Evolutionary conservation across 1,140 invertebrate genomes (phyloP), one percentile per base, ranked within the genome.

Genomic region (Platyura marginata): DNA sequence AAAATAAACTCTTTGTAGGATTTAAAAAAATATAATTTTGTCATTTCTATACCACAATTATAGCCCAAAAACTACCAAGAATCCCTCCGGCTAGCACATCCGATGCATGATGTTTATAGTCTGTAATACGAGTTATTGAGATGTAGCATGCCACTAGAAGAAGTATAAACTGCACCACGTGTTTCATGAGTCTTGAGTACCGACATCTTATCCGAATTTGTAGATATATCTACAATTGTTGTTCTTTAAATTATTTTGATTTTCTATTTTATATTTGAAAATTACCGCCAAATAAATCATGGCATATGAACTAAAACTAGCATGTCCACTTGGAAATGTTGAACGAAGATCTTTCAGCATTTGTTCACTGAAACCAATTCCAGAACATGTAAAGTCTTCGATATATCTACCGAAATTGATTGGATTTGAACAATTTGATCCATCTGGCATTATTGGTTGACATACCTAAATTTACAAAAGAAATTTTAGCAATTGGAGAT

Each of bases 91-190:
- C n/a, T n/a, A n/a, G n/a, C n/a, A n/a, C n/a, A n/a, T n/a, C n/a
- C n/a, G 54, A 57, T 57, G 89, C 94, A 55, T 97, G 92, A 63
- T 98, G 93, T 64, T 95, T 96, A 64, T 95, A n/a, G n/a, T n/a
- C n/a, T n/a, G n/a, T n/a, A n/a, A n/a, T n/a, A n/a, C n/a, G n/a
- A n/a, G n/a, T n/a, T 64, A 91, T 71, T 2, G 80, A 81, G 2
- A 84, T 88, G 53, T 72, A 84, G 72, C 80, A 81, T 11, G 85
- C 77, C 54, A 85, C 64, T 54, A 76, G 64, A 32, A 92, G 62
- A 22, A 77, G 73, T 2, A 76, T 34, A 51, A 81, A 77, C 59
- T 86, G 87, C 10, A 88, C 55, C 10, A 79, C 69, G 51, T 87
- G 84, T 43, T 72, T 74, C 5, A 89, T 54, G 22, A 92, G 62